A percentile compares a stretch with the other conserved stretches of the same genome.
Conservation (phyloP, 2,113 vertebrate species). For the Osmerus mordax region DNA sequence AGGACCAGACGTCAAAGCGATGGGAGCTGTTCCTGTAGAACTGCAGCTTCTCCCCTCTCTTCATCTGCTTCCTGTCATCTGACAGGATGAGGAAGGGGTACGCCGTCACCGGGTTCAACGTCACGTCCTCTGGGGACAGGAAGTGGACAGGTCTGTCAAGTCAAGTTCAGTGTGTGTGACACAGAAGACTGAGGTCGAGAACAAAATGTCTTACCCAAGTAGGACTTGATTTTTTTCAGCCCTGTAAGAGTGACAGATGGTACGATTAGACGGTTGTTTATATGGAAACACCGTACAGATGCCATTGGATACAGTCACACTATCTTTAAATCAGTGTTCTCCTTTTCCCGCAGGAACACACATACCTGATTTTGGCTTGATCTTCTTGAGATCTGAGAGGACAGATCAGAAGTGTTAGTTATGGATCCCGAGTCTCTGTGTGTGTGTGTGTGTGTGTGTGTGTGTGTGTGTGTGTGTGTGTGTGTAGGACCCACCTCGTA, state of each 20-base stretch:
- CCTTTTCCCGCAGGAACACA: neutral
- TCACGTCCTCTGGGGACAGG: constrained; percentile 58
- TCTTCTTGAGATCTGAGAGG: constrained; percentile 60
- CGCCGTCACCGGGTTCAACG: constrained; percentile 71
- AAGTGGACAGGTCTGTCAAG: neutral
- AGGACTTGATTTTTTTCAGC: constrained; percentile 66
- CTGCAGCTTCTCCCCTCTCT: constrained; percentile 71
- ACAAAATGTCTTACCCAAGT: constrained; percentile 58
- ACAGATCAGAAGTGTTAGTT: constrained; percentile 4
- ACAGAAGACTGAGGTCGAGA: neutral
- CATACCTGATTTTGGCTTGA: constrained; percentile 53
- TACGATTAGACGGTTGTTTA: neutral
- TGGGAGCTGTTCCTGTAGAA: constrained; percentile 66
- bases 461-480: neutral
- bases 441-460: neutral
- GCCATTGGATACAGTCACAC: neutral
- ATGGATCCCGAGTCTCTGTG: neutral
- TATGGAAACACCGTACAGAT: no score
- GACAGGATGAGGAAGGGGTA: constrained; percentile 76
- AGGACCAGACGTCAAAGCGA: constrained; percentile 75
- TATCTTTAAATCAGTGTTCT: no score
- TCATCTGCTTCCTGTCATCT: constrained; percentile 68
- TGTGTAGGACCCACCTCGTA: constrained; percentile 56
- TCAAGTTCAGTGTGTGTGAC: neutral
- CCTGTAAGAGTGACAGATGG: constrained; percentile 44